Conservation (phyloP, 2,888 invertebrate species). For the Formica aserva region DNA sequence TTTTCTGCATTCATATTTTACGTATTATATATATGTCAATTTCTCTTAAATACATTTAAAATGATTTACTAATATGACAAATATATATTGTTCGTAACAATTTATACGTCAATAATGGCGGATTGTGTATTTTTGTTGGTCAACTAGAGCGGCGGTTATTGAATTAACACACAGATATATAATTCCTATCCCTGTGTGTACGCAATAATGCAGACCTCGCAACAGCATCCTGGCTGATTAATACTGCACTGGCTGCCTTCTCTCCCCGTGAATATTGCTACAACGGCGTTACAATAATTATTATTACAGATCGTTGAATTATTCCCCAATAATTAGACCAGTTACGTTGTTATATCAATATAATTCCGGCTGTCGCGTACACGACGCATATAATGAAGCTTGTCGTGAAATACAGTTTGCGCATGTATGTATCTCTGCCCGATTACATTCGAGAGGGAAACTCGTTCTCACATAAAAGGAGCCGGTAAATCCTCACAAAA, state of each 20-base stretch:
- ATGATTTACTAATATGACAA: neutral
- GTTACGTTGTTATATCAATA: constrained; percentile 64
- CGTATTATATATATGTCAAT: neutral
- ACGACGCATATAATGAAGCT: constrained; percentile 44
- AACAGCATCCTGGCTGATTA: constrained; percentile 64
- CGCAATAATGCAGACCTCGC: constrained; percentile 66
- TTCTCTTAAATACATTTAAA: neutral
- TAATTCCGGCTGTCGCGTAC: constrained; percentile 50
- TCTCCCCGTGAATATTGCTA: constrained; percentile 64
- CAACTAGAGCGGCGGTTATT: constrained; percentile 55
- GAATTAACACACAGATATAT: constrained; percentile 59
- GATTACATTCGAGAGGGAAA: constrained; percentile 38
- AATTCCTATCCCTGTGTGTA: constrained; percentile 66
- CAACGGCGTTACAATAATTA: constrained; percentile 72
- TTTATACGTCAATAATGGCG: constrained; percentile 14
- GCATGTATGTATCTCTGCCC: constrained; percentile 18
- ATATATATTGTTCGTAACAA: neutral
- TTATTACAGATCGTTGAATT: constrained; percentile 65
- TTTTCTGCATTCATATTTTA: neutral
- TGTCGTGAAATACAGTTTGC: constrained; percentile 31
- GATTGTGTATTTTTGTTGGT: constrained; percentile 59
- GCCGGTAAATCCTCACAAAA: neutral
- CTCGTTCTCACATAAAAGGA: constrained; percentile 20
- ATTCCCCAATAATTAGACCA: constrained; percentile 70
- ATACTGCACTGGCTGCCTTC: constrained; percentile 60